Percentiles rank a stretch among this genome's conserved stretches.
Evolutionary conservation across 2,797 vertebrate genomes (phyloP).

Genomic region (Orestias chungarensis): DNA sequence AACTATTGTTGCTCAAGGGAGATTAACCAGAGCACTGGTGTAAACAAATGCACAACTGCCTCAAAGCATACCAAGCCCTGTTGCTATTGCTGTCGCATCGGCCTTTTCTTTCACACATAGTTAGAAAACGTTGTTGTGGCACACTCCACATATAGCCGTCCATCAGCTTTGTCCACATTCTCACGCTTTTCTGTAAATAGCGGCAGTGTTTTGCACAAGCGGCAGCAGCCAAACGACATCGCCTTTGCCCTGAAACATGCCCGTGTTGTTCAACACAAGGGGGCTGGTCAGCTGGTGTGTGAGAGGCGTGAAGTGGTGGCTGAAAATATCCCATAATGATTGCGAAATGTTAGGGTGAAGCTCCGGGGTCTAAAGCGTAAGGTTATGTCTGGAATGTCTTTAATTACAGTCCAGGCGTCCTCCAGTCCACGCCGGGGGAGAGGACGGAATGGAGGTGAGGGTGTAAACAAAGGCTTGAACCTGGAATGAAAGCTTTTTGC

Average conservation of each 20-base stretch:
- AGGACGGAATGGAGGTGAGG: constrained; percentile 45
- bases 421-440: constrained; percentile 37
- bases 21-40: not conserved
- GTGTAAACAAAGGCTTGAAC: constrained; percentile 54
- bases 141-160: constrained; percentile 13
- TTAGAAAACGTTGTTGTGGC: constrained; percentile 7
- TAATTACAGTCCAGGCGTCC: constrained; percentile 74
- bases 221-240: constrained; percentile 12
- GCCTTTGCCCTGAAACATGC: constrained; percentile 22
- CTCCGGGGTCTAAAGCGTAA: constrained; percentile 63
- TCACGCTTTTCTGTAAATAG: constrained; percentile 17
- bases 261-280: constrained; percentile 27
- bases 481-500: constrained; percentile 35
- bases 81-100: not conserved
- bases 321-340: constrained; percentile 69
- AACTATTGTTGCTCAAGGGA: no score
- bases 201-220: constrained; percentile 8
- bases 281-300: constrained; percentile 33
- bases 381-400: constrained; percentile 79
- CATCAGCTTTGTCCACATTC: constrained; percentile 5
- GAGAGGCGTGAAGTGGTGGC: constrained; percentile 52
- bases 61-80: not conserved
- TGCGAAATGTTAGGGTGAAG: constrained; percentile 69
- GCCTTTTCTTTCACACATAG: constrained; percentile 8
- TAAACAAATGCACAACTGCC: not conserved